A percentile compares a stretch with the other conserved stretches of the same genome.
phyloP scores from a whole-genome alignment of 2,888 invertebrate species.

The Alitta virens region DNA sequence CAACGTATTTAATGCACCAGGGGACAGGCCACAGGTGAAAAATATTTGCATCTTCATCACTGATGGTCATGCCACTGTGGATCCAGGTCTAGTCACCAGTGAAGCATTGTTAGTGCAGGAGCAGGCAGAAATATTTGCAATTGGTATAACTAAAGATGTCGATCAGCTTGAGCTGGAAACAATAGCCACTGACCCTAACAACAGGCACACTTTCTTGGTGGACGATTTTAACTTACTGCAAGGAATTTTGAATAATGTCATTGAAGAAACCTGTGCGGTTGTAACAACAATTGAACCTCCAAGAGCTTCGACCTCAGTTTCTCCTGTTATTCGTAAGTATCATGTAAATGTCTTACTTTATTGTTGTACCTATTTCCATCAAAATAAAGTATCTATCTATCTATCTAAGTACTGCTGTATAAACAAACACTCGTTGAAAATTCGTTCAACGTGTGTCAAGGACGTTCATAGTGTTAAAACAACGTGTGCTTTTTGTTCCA shows the following conservation, averaged over 20 bases:
- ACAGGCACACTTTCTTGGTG: conserved; percentile 5
- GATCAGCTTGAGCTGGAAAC: neutral
- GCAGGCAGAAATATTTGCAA: conserved; percentile 2
- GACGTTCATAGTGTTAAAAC: no score
- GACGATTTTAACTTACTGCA: neutral
- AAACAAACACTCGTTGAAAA: no score
- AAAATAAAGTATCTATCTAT: no score
- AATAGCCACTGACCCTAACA: conserved; percentile 9
- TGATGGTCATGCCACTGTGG: conserved; percentile 27
- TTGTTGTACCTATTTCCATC: no score
- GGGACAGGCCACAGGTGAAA: conserved; percentile 4
- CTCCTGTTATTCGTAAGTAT: neutral
- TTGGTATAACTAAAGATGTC: conserved; percentile 1
- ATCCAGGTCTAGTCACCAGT: conserved; percentile 18
- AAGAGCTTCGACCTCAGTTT: neutral
- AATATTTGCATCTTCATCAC: conserved; percentile 12
- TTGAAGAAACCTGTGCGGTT: conserved; percentile 3
- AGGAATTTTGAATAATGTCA: conserved; percentile 4
- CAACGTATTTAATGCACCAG: conserved; percentile 10
- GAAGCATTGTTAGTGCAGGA: neutral
- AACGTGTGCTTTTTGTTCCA: neutral
- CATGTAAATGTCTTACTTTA: no score
- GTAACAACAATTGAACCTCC: neutral
- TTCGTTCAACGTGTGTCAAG: no score
- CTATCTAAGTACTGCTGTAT: neutral